phyloP scores from a whole-genome alignment of 1,140 invertebrate species.

The Drosophila orena region DNA sequence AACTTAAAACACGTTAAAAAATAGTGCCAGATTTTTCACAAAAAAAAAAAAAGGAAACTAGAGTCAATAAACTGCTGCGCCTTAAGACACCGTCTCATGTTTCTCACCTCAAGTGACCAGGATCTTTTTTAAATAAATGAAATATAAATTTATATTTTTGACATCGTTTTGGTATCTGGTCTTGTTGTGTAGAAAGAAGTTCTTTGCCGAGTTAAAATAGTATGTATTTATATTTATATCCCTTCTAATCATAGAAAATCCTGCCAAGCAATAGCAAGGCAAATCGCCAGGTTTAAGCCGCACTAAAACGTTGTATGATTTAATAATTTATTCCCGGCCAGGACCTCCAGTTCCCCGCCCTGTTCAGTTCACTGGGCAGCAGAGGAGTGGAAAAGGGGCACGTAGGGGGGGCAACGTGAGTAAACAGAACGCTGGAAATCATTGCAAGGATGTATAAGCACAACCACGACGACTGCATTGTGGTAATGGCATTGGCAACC shows the following conservation, averaged over 20 bases:
- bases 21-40: background rate
- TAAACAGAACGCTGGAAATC: constrained; percentile 42
- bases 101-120: too few species aligned
- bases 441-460: constrained; percentile 53
- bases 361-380: constrained; percentile 43
- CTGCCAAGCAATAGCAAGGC: background rate
- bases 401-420: constrained; percentile 21
- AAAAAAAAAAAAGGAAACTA: too few species aligned
- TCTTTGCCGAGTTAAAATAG: too few species aligned
- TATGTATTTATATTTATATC: too few species aligned
- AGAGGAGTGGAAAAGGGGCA: background rate
- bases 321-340: constrained; percentile 54
- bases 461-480: constrained; percentile 52
- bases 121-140: too few species aligned
- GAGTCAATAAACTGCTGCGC: too few species aligned
- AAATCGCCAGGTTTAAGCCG: constrained; percentile 20
- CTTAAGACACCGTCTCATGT: too few species aligned
- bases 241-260: too few species aligned
- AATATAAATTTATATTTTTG: background rate
- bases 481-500: constrained; percentile 52
- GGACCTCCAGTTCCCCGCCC: constrained; percentile 22
- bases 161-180: too few species aligned
- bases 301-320: constrained; percentile 43
- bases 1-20: background rate
- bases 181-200: too few species aligned